These are phyloP conservation scores for Carcina quercana DNA, from an alignment of 2,888 invertebrate genomes.

Conservation along the genomic window DNA sequence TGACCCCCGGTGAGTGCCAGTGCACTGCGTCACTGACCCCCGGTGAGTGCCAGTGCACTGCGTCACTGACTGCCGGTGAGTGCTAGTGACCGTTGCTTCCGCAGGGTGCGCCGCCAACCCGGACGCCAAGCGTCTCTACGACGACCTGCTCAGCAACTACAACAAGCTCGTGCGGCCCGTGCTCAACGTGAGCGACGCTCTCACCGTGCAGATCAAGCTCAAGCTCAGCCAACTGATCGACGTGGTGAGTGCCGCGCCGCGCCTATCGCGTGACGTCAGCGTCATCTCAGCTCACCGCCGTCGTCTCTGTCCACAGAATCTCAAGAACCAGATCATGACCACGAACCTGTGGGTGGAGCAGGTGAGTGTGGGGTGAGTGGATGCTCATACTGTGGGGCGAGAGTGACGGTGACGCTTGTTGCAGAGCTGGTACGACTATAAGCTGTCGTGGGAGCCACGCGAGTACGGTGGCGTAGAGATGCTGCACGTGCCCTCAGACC, in stretches of 20 bases:
- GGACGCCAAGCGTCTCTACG: constrained; percentile 96
- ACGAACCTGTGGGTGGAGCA: constrained; percentile 94
- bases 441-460: constrained; percentile 94
- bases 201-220: constrained; percentile 96
- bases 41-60: not conserved
- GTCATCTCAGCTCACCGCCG: not conserved
- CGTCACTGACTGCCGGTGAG: not conserved
- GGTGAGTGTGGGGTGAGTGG: constrained; percentile 37
- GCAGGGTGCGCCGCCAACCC: constrained; percentile 93
- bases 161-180: constrained; percentile 97
- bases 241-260: constrained; percentile 82
- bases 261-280: not conserved
- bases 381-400: no score
- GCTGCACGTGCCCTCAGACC: constrained; percentile 96
- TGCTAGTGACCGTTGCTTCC: constrained; percentile 2
- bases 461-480: constrained; percentile 96
- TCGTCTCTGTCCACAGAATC: constrained; percentile 82
- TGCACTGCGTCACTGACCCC: not conserved
- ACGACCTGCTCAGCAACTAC: constrained; percentile 95
- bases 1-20: not conserved
- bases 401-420: constrained; percentile 2
- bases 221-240: constrained; percentile 97
- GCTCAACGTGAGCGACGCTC: constrained; percentile 94
- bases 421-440: constrained; percentile 96
- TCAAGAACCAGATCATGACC: constrained; percentile 96